Evolutionary conservation across 2,888 invertebrate genomes (phyloP).

Genomic region (Hypsopygia costalis): DNA sequence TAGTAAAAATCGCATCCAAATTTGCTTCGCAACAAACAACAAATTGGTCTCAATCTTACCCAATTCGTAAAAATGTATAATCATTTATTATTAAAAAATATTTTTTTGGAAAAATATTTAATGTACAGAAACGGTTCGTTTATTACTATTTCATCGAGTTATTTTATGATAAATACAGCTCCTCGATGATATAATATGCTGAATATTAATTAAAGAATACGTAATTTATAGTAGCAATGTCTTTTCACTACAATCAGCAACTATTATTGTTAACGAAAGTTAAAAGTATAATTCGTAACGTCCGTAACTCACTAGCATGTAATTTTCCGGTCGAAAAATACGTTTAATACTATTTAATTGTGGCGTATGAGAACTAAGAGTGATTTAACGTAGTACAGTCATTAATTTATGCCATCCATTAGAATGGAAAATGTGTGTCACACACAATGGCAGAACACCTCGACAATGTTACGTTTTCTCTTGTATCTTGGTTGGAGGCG

Average conservation of each 20-base stretch:
- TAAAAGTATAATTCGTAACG: conserved; percentile 20
- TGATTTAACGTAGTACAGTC: conserved; percentile 19
- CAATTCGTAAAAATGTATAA: too few species aligned
- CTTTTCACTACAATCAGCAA: conserved; percentile 3
- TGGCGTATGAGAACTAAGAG: conserved; percentile 18
- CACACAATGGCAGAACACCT: conserved; percentile 11
- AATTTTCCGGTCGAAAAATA: conserved; percentile 30
- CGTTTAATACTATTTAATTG: conserved; percentile 27
- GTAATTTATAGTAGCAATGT: conserved; percentile 4
- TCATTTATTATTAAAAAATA: too few species aligned
- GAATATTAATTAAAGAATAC: conserved; percentile 2
- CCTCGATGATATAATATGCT: conserved; percentile 10
- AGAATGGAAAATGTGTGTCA: conserved; percentile 29
- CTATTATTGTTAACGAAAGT: conserved; percentile 9
- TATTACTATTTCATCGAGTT: too few species aligned
- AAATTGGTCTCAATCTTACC: too few species aligned
- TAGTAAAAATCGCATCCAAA: too few species aligned
- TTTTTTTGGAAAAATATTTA: too few species aligned
- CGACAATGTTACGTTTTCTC: conserved; percentile 16
- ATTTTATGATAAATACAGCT: conserved; percentile 4
- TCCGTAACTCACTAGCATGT: conserved; percentile 19
- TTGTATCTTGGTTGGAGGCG: conserved; percentile 4
- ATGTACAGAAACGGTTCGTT: too few species aligned
- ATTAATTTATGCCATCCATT: conserved; percentile 24
- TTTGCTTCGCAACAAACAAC: too few species aligned